These are phyloP conservation scores for Temnothorax nylanderi DNA, from an alignment of 1,140 invertebrate genomes.

Conservation along the genomic window DNA sequence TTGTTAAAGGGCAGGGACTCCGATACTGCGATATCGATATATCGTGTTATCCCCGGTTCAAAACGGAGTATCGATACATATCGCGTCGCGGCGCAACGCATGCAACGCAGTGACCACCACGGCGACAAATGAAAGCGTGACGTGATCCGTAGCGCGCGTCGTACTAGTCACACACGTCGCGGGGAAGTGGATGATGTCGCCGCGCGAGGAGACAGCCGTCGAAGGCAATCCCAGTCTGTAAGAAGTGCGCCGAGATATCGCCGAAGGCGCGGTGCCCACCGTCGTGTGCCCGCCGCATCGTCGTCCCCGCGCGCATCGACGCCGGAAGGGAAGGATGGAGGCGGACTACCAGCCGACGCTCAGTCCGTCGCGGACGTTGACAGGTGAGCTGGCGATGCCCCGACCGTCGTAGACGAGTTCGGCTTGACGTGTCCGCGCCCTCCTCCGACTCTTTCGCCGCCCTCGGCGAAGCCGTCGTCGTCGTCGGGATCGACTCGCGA, in stretches of 20 bases:
- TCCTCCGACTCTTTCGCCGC: too few relatives aligned
- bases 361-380: slow-evolving; percentile 80
- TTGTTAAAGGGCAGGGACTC: background rate
- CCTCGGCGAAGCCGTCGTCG: background rate
- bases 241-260: background rate
- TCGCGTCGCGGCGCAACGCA: background rate
- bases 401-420: too few relatives aligned
- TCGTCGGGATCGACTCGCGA: background rate
- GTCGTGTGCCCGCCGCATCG: background rate
- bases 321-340: slow-evolving; percentile 74
- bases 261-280: background rate
- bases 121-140: slow-evolving; percentile 72
- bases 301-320: slow-evolving; percentile 24
- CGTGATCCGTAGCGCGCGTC: slow-evolving; percentile 64
- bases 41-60: background rate
- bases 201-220: slow-evolving; percentile 37
- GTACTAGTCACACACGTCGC: slow-evolving; percentile 12
- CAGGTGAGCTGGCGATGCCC: slow-evolving; percentile 72
- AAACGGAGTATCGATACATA: slow-evolving; percentile 9
- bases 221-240: slow-evolving; percentile 30
- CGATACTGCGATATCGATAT: background rate
- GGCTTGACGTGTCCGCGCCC: too few relatives aligned
- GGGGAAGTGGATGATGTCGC: slow-evolving; percentile 61
- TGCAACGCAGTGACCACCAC: background rate
- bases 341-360: slow-evolving; percentile 80